These are phyloP conservation scores for Macrobrachium rosenbergii DNA, from an alignment of 1,140 invertebrate genomes.

Conservation along the genomic window DNA sequence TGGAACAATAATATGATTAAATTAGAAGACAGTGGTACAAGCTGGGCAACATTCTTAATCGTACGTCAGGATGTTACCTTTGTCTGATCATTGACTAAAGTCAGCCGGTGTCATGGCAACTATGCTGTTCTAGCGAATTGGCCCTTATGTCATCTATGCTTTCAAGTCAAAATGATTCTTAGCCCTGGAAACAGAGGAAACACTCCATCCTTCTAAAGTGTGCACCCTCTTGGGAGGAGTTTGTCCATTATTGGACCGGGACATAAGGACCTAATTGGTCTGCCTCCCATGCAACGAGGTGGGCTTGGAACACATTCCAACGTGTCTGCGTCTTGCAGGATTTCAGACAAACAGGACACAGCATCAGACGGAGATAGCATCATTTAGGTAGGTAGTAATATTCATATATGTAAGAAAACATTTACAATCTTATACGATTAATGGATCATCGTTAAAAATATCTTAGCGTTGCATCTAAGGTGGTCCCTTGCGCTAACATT, in stretches of 20 bases:
- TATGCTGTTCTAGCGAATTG: neutral
- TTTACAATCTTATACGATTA: too few species aligned
- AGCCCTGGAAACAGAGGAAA: slow-evolving; percentile 2
- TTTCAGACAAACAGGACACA: too few species aligned
- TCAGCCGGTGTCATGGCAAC: slow-evolving; percentile 32
- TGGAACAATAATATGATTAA: too few species aligned
- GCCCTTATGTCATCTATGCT: neutral
- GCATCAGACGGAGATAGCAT: too few species aligned
- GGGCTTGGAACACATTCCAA: neutral
- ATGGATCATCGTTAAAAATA: too few species aligned
- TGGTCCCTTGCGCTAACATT: too few species aligned
- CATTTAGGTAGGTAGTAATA: too few species aligned
- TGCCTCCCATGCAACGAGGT: neutral
- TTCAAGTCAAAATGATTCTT: neutral
- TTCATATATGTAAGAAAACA: too few species aligned
- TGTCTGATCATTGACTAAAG: slow-evolving; percentile 32
- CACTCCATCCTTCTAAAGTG: slow-evolving; percentile 11
- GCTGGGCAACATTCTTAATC: neutral
- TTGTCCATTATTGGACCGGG: neutral
- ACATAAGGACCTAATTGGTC: slow-evolving; percentile 5
- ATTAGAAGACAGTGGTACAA: neutral
- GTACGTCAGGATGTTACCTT: slow-evolving; percentile 12
- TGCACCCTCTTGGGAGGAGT: neutral
- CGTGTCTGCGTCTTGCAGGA: too few species aligned
- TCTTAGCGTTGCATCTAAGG: too few species aligned